phyloP scores from a whole-genome alignment of 2,888 invertebrate species.

The Drosophila sordidula region DNA sequence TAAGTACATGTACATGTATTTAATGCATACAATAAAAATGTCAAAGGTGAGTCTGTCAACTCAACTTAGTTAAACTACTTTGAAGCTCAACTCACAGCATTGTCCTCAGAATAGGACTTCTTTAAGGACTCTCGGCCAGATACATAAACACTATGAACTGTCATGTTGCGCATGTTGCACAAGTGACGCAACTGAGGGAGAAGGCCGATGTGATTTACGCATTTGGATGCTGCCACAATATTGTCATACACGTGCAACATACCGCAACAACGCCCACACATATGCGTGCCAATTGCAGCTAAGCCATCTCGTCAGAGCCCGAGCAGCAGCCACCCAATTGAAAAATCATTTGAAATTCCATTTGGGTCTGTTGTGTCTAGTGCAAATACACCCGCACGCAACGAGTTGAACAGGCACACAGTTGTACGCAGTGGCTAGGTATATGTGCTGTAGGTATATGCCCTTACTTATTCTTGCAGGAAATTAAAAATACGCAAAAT shows the following conservation, averaged over 20 bases:
- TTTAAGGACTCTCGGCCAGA: background rate
- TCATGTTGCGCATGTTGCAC: constrained; percentile 5
- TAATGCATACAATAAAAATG: too few species aligned
- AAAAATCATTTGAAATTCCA: constrained; percentile 53
- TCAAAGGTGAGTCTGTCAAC: too few species aligned
- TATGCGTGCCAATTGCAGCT: constrained; percentile 29
- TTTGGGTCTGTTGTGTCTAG: constrained; percentile 33
- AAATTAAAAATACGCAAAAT: too few species aligned
- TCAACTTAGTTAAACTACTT: too few species aligned
- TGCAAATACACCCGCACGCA: constrained; percentile 18
- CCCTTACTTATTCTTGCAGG: too few species aligned
- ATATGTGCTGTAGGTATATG: too few species aligned
- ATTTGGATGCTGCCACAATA: constrained; percentile 45
- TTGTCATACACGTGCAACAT: constrained; percentile 37
- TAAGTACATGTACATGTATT: too few species aligned
- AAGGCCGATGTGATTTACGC: constrained; percentile 54
- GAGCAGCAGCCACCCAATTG: constrained; percentile 23
- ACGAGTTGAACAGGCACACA: background rate
- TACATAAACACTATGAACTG: background rate
- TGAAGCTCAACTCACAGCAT: background rate
- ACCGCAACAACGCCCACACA: constrained; percentile 33
- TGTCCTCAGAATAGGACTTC: background rate
- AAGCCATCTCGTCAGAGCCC: constrained; percentile 42
- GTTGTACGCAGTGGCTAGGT: background rate
- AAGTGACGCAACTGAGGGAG: constrained; percentile 40